Base-by-base conservation (phyloP, 2,888 invertebrate genomes). In the Rosalia funebris region DNA sequence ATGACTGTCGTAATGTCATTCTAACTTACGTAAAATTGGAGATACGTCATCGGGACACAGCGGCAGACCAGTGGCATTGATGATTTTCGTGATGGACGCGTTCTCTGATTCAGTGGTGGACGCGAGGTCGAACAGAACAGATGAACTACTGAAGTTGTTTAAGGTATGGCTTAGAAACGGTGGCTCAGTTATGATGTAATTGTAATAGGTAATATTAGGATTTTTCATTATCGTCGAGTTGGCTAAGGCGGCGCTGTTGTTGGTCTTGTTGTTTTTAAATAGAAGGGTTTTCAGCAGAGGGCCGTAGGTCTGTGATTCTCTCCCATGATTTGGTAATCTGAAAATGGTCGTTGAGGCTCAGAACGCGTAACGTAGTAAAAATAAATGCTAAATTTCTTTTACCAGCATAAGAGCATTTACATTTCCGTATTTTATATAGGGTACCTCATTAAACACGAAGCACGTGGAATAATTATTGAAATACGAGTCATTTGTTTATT, bases 11-110 rank as follows among this genome's bases (percentile, higher is more conserved):
- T n/a, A n/a, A n/a, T n/a, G n/a, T n/a, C n/a, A n/a, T n/a, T 25
- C 7, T 25, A 25, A 77, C 83, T 84, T 79, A 89, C 89, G 86
- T 76, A 90, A 84, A 80, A 87, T 86, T 31, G 88, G 86, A 20
- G 89, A 88, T 45, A 86, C 82, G 59, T 82, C 82, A 57, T 82
- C 82, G 11, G 88, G 88, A 79, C 90, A 91, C 16, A 77, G 65
- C 78, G 84, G 79, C 53, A 79, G 62, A 47, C 63, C 65, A 78
- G 76, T 64, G 66, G 75, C 25, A 48, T 60, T 61, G 48, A 36
- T 47, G 31, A n/a, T 15, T 50, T 54, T 63, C 31, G 68, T 62
- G 7, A 20, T 7, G 4, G 62, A 59, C 37, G 46, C 41, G 42
- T 67, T 69, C 42, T 64, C 58, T 20, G 42, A 48, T 56, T 67